A percentile compares a stretch with the other conserved stretches of the same genome.
These are phyloP conservation scores for Hipparchia sbordonii DNA, from an alignment of 2,888 invertebrate species.

Conservation along the genomic window DNA sequence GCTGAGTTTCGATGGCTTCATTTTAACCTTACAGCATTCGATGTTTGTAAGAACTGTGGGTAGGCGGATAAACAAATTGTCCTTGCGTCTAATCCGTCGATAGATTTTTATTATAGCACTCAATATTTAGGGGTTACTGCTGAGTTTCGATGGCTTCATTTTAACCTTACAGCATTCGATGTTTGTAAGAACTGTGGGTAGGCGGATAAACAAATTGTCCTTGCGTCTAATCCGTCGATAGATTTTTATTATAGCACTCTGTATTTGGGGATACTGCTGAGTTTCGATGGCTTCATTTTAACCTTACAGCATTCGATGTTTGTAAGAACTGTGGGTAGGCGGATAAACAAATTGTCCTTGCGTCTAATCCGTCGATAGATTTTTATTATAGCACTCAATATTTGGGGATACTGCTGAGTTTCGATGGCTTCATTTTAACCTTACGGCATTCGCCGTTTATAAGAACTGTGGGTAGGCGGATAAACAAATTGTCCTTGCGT, in stretches of 20 bases:
- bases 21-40: conserved; percentile 48
- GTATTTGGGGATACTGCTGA: conserved; percentile 40
- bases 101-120: too few species aligned
- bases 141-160: too few species aligned
- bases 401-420: conserved; percentile 42
- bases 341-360: conserved; percentile 29
- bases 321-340: not conserved
- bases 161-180: too few species aligned
- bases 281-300: conserved; percentile 65
- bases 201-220: too few species aligned
- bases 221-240: too few species aligned
- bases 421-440: conserved; percentile 66
- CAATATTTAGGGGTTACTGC: too few species aligned
- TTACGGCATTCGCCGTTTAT: conserved; percentile 16
- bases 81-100: conserved; percentile 27
- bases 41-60: not conserved
- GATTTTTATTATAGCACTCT: too few species aligned
- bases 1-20: conserved; percentile 60
- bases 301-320: conserved; percentile 35
- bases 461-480: not conserved
- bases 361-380: not conserved
- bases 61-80: not conserved
- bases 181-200: too few species aligned
- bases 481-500: conserved; percentile 29
- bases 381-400: too few species aligned